A percentile compares a stretch with the other conserved stretches of the same genome.
Evolutionary conservation across 1,140 invertebrate genomes (phyloP).

Genomic region (Pomacea maculata): DNA sequence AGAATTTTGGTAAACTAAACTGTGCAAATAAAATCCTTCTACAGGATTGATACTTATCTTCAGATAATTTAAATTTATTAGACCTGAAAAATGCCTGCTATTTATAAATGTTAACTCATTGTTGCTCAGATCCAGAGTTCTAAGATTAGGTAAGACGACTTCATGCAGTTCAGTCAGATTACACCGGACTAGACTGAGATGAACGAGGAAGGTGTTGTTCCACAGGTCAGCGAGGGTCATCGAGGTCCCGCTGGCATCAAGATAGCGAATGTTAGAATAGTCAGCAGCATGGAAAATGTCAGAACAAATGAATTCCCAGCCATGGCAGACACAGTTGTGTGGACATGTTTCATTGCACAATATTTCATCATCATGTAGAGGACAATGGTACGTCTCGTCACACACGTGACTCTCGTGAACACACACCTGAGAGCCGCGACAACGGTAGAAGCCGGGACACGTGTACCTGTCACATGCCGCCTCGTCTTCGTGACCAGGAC

Average conservation of each 20-base stretch:
- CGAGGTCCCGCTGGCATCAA: not conserved
- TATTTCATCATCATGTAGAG: slow-evolving; percentile 10
- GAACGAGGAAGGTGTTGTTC: not conserved
- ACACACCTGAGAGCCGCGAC: slow-evolving; percentile 8
- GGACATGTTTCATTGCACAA: slow-evolving; percentile 53
- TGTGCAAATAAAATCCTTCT: not conserved
- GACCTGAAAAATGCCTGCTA: not conserved
- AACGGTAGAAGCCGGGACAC: slow-evolving; percentile 5
- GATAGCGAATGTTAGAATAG: not conserved
- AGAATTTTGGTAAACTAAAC: not conserved
- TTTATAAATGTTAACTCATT: not conserved
- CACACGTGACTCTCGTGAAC: not conserved
- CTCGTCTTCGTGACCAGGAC: slow-evolving; percentile 9
- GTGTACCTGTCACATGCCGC: not conserved
- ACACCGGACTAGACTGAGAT: not conserved
- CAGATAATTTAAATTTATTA: not conserved
- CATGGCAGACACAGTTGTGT: slow-evolving; percentile 35
- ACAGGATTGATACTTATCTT: not conserved
- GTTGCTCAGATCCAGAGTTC: not conserved
- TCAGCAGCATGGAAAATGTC: not conserved
- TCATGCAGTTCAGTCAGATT: not conserved
- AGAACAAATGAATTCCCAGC: not conserved
- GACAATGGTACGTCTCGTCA: slow-evolving; percentile 12
- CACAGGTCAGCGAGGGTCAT: not conserved
- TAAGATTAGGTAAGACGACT: not conserved